A percentile compares a stretch with the other conserved stretches of the same genome.
phyloP scores from a whole-genome alignment of 1,140 invertebrate species.

The Oscheius sp. region DNA sequence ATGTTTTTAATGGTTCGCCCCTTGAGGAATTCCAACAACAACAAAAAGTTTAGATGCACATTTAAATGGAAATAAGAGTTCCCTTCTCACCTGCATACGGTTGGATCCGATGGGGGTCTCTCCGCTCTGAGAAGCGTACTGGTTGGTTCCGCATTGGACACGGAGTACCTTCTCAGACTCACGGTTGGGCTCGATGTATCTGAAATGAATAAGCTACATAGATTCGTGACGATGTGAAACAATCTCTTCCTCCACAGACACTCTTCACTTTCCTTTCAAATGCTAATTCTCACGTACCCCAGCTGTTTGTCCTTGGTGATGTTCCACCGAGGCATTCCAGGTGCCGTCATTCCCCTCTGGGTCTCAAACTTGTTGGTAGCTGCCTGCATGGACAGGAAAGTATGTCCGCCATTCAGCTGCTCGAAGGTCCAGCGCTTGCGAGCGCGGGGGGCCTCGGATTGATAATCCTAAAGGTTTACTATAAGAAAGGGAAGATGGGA shows the following conservation, averaged over 20 bases:
- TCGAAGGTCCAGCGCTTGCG: slow-evolving; percentile 81
- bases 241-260: background rate
- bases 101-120: slow-evolving; percentile 49
- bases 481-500: background rate
- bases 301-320: slow-evolving; percentile 59
- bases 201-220: slow-evolving; percentile 25
- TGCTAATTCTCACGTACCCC: slow-evolving; percentile 39
- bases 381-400: slow-evolving; percentile 83
- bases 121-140: slow-evolving; percentile 58
- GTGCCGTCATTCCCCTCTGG: slow-evolving; percentile 73
- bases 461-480: background rate
- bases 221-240: background rate
- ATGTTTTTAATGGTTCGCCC: too few species aligned
- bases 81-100: slow-evolving; percentile 24
- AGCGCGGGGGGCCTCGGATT: background rate
- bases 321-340: slow-evolving; percentile 58
- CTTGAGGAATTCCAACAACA: too few species aligned
- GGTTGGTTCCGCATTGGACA: slow-evolving; percentile 58
- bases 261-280: slow-evolving; percentile 1
- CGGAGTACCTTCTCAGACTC: slow-evolving; percentile 55
- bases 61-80: too few species aligned
- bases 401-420: slow-evolving; percentile 77
- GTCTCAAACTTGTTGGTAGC: slow-evolving; percentile 85
- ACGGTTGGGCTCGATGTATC: slow-evolving; percentile 57
- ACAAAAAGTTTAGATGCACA: too few species aligned